Evolutionary conservation across 2,888 invertebrate species (phyloP), one percentile per base, ranked within the genome.

Genomic region (Nomada fucata): DNA sequence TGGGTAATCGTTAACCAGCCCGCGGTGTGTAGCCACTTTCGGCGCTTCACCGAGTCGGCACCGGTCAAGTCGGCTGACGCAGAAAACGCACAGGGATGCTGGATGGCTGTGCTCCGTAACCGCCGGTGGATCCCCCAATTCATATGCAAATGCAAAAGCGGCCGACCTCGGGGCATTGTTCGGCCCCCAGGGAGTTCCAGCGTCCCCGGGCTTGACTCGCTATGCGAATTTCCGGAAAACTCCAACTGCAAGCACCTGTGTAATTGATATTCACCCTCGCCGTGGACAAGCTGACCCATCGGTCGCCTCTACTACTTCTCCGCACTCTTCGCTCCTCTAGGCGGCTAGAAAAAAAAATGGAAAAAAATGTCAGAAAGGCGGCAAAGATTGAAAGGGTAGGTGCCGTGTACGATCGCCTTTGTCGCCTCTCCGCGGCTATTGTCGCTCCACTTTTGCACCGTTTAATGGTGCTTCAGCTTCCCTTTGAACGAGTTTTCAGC

Each of bases 171-270:
- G 87, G 89, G 89, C 90, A 93, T 92, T 92, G 92, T 92, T 92
- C 92, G 86, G 87, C 84, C 78, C 71, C 67, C 89, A 80, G 61
- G 86, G 88, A 78, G 88, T 90, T 87, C 88, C 90, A 88, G 88
- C 91, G 91, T 92, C 89, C 91, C 89, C 88, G 79, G 89, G 88
- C 92, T 92, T 92, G 92, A 93, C 92, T 93, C 92, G 93, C 92
- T 93, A 92, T 90, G 88, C 89, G 92, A 93, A 93, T 93, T 93
- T 93, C 93, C 93, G 91, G 92, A 91, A 93, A 93, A 93, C 91
- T 92, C 91, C 83, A 89, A 88, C 91, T 86, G 59, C 86, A 76
- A 84, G 86, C 85, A 88, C 77, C 89, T 89, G 85, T 91, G 91
- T 93, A 93, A 93, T 93, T 93, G 93, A 93, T 93, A 92, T 91